A percentile compares a stretch with the other conserved stretches of the same genome.
phyloP scores from a whole-genome alignment of 2,113 vertebrate genomes.

The Pseudopipra pipra region DNA sequence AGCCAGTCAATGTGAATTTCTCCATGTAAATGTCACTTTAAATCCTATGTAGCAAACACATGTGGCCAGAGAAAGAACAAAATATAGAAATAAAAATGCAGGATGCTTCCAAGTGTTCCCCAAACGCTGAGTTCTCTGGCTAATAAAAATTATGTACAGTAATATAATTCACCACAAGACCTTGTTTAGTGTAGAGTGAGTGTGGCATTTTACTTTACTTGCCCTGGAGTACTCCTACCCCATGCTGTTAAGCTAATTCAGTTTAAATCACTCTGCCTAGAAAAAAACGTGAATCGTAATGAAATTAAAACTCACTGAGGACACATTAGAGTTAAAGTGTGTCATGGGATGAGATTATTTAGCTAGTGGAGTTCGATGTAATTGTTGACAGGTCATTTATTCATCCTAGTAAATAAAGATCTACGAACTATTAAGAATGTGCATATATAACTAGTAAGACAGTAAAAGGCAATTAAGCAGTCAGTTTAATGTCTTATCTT shows the following conservation, averaged over 20 bases:
- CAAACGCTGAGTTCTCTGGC: background rate
- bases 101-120: background rate
- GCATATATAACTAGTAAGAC: slow-evolving; percentile 68
- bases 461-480: slow-evolving; percentile 79
- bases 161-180: slow-evolving; percentile 8
- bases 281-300: background rate
- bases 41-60: background rate
- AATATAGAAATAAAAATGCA: background rate
- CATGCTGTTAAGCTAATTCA: slow-evolving; percentile 54
- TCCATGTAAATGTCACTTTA: slow-evolving; percentile 36
- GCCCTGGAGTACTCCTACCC: slow-evolving; percentile 31
- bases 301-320: slow-evolving; percentile 53
- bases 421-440: slow-evolving; percentile 62
- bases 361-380: background rate
- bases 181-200: background rate
- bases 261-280: slow-evolving; percentile 37
- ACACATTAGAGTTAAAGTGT: slow-evolving; percentile 7
- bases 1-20: slow-evolving; percentile 11
- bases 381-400: slow-evolving; percentile 56
- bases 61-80: background rate
- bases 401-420: slow-evolving; percentile 64
- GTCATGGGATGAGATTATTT: background rate
- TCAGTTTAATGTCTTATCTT: slow-evolving; percentile 82
- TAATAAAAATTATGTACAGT: slow-evolving; percentile 40
- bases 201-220: background rate